Percentiles rank a stretch among this genome's conserved stretches.
These are phyloP conservation scores for Semicossyphus pulcher DNA, from an alignment of 2,113 vertebrate species.

Conservation along the genomic window DNA sequence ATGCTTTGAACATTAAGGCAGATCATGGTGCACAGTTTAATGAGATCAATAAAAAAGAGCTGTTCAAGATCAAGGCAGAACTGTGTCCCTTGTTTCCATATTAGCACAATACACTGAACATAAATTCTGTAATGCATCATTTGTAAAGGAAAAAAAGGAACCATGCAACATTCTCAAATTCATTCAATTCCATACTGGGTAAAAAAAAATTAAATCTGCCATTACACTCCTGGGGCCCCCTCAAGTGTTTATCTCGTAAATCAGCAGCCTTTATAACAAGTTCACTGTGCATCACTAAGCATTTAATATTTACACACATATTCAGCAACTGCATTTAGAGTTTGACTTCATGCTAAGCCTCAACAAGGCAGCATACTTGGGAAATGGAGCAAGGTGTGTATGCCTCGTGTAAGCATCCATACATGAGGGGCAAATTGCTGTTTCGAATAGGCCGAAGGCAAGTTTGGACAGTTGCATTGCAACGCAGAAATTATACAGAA, in stretches of 20 bases:
- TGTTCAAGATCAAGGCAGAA: slow-evolving; percentile 47
- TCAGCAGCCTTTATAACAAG: too few species aligned
- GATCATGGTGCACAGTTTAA: slow-evolving; percentile 19
- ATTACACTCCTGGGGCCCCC: too few species aligned
- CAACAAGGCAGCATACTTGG: too few species aligned
- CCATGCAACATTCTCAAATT: not conserved
- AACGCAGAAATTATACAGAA: slow-evolving; percentile 48
- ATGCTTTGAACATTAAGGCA: slow-evolving; percentile 38
- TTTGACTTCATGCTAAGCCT: too few species aligned
- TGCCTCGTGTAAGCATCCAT: not conserved
- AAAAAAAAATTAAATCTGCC: too few species aligned
- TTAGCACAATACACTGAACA: slow-evolving; percentile 5
- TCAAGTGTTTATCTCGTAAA: too few species aligned
- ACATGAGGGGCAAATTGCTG: not conserved
- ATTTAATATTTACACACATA: too few species aligned
- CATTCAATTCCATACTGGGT: too few species aligned
- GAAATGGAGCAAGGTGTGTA: too few species aligned
- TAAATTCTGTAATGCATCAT: slow-evolving; percentile 7
- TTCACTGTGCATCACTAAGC: too few species aligned
- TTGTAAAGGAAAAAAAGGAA: not conserved
- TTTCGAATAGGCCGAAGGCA: slow-evolving; percentile 23
- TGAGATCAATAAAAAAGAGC: slow-evolving; percentile 15
- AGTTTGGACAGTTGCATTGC: slow-evolving; percentile 60
- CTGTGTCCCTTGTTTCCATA: slow-evolving; percentile 33
- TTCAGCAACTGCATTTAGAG: too few species aligned